A percentile compares a stretch with the other conserved stretches of the same genome.
Conservation (phyloP, 2,113 vertebrate genomes). For the Plectropomus leopardus region DNA sequence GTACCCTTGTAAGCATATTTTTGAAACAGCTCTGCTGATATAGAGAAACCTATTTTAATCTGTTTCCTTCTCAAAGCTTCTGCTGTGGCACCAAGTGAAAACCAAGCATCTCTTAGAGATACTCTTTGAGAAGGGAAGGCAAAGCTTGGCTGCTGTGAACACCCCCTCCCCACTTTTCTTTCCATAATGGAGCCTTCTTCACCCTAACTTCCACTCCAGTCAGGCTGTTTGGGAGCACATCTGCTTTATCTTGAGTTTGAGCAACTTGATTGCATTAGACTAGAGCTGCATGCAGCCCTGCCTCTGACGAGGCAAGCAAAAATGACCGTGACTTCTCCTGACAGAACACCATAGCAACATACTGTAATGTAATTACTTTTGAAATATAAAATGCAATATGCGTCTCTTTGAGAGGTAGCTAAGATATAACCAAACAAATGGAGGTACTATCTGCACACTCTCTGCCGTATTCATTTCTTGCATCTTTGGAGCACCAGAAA, state of each 20-base stretch:
- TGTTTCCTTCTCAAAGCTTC: background rate
- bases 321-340: conserved; percentile 76
- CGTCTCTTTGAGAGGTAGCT: conserved; percentile 71
- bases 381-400: conserved; percentile 83
- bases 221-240: conserved; percentile 66
- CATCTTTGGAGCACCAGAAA: conserved; percentile 37
- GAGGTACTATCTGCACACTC: conserved; percentile 41
- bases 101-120: conserved; percentile 23
- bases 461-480: conserved; percentile 35
- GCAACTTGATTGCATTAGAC: conserved; percentile 82
- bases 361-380: conserved; percentile 84
- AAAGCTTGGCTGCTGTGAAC: conserved; percentile 40
- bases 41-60: conserved; percentile 20
- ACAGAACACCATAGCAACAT: conserved; percentile 72
- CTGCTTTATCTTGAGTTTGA: conserved; percentile 79
- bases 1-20: background rate
- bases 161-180: conserved; percentile 36
- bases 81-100: conserved; percentile 3
- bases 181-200: conserved; percentile 56
- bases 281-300: conserved; percentile 65
- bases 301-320: conserved; percentile 76
- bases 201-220: conserved; percentile 48
- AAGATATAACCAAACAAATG: conserved; percentile 71
- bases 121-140: conserved; percentile 26
- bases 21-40: conserved; percentile 22